Conservation (phyloP, 2,113 vertebrate species). For the Octodon degus region DNA sequence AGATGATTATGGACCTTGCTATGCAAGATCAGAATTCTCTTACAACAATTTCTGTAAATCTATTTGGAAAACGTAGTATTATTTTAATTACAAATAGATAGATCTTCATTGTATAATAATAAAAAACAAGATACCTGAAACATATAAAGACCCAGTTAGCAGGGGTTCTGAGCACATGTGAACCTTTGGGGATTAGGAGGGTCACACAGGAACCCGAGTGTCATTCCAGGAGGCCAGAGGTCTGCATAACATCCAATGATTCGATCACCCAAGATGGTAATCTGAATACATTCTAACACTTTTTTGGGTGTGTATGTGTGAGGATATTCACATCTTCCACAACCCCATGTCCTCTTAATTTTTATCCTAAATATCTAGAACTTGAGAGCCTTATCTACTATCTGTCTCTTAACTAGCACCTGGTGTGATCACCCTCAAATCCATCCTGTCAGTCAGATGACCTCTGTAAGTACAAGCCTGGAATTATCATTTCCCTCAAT, state of each 20-base stretch:
- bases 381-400: neutral
- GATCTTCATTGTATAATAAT: neutral
- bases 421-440: neutral
- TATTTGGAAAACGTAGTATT: neutral
- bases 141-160: neutral
- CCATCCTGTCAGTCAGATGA: neutral
- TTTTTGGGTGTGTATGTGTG: neutral
- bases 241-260: neutral
- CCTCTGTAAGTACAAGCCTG: neutral
- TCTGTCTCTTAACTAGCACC: neutral
- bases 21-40: neutral
- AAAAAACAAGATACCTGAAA: neutral
- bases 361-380: neutral
- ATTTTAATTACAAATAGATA: neutral
- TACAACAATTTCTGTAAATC: neutral
- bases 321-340: neutral
- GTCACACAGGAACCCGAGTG: neutral
- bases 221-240: neutral
- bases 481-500: neutral
- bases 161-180: neutral
- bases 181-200: neutral
- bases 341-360: neutral
- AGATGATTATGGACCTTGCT: neutral
- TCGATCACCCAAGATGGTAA: neutral
- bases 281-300: neutral